Evolutionary conservation across 2,888 invertebrate genomes (phyloP).

Genomic region (Choristoneura rosaceana): DNA sequence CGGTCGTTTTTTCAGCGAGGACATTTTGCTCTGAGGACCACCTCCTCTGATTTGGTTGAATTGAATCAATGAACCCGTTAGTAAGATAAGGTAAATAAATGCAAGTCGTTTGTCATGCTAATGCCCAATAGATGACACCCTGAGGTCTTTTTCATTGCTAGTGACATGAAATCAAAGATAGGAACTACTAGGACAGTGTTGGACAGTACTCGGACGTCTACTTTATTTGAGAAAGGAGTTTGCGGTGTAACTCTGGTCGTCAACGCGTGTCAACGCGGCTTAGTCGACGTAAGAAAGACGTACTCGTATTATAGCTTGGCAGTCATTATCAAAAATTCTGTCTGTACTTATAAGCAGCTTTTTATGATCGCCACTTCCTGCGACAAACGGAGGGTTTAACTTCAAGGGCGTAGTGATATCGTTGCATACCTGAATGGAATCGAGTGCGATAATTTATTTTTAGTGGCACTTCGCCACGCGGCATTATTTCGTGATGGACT

Average conservation of each 20-base stretch:
- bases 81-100: background rate
- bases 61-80: background rate
- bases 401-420: conserved; percentile 26
- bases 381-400: conserved; percentile 5
- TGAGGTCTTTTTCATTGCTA: no score
- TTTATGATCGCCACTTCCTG: background rate
- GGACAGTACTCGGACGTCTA: no score
- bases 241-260: background rate
- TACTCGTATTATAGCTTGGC: background rate
- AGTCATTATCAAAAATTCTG: background rate
- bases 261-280: no score
- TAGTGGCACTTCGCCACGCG: conserved; percentile 16
- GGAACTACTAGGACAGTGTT: no score
- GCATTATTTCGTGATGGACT: conserved; percentile 21
- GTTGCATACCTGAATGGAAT: conserved; percentile 33
- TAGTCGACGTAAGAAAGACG: background rate
- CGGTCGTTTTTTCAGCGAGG: no score
- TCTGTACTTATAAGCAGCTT: background rate
- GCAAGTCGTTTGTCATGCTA: no score
- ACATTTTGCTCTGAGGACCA: no score
- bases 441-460: conserved; percentile 26
- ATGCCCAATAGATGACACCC: no score
- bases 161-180: no score
- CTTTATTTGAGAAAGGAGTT: background rate
- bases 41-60: no score